Evolutionary conservation across 2,888 invertebrate genomes (phyloP).

Genomic region (Malachius bipustulatus): DNA sequence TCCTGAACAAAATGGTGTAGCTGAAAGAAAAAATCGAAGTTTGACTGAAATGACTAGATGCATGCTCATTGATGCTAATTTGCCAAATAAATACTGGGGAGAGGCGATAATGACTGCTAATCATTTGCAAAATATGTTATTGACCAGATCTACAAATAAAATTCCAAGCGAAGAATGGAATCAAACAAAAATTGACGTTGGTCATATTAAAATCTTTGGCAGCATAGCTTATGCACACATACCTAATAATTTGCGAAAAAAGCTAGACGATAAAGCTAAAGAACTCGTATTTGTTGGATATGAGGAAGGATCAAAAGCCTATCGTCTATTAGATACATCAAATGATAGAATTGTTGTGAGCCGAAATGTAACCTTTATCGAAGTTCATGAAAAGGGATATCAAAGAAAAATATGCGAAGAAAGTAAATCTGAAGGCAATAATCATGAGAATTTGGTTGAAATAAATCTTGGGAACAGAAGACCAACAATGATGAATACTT

Average conservation of each 20-base stretch:
- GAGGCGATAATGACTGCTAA: slow-evolving; percentile 6
- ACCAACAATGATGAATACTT: neutral
- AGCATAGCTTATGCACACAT: neutral
- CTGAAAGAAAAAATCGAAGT: neutral
- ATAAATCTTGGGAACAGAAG: neutral
- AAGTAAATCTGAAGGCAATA: neutral
- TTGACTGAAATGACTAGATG: neutral
- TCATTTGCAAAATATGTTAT: slow-evolving; percentile 1
- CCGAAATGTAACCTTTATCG: neutral
- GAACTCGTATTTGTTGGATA: slow-evolving; percentile 4
- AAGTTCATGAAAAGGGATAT: neutral
- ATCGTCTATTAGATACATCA: slow-evolving; percentile 5
- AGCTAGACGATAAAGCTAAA: slow-evolving; percentile 6
- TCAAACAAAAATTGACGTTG: neutral
- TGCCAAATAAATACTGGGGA: neutral
- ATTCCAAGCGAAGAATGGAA: slow-evolving; percentile 4
- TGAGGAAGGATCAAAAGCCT: slow-evolving; percentile 4
- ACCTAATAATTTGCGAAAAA: neutral
- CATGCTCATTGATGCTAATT: neutral
- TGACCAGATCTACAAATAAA: neutral
- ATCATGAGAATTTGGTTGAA: neutral
- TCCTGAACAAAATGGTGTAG: slow-evolving; percentile 1
- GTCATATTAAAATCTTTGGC: neutral
- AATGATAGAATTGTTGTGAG: slow-evolving; percentile 4
- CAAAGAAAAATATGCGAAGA: slow-evolving; percentile 1